phyloP scores from a whole-genome alignment of 1,140 invertebrate species.

The Apis florea region DNA sequence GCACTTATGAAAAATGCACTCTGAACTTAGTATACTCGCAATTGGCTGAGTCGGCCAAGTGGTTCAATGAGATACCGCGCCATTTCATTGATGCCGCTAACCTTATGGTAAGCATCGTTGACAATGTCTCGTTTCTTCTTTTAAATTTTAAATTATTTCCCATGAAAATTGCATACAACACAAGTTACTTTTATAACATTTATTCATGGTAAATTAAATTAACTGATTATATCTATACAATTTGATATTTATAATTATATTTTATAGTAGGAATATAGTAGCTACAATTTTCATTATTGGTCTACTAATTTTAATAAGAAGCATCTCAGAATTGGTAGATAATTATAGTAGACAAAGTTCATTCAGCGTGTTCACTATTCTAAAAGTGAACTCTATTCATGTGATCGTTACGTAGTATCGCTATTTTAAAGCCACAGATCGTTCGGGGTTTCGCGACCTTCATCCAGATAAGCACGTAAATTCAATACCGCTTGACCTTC shows the following conservation, averaged over 20 bases:
- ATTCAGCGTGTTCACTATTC: constrained; percentile 34
- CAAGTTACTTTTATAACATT: too few species aligned
- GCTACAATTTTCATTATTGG: not conserved
- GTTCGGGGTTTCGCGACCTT: constrained; percentile 31
- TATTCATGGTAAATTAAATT: not conserved
- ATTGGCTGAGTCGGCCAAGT: constrained; percentile 26
- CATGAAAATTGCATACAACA: not conserved
- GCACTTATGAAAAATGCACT: constrained; percentile 12
- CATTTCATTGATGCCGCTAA: constrained; percentile 39
- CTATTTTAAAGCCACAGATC: constrained; percentile 40
- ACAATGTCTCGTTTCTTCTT: not conserved
- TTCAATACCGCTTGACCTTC: constrained; percentile 19
- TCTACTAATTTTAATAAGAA: not conserved
- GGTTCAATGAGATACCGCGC: constrained; percentile 29
- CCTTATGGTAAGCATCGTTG: not conserved
- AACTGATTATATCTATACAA: not conserved
- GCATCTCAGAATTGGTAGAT: not conserved
- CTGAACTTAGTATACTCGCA: constrained; percentile 5
- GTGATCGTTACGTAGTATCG: constrained; percentile 40
- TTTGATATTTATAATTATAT: too few species aligned
- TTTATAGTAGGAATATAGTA: too few species aligned
- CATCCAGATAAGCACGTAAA: constrained; percentile 25
- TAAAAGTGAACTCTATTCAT: constrained; percentile 47
- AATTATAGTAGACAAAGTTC: constrained; percentile 1
- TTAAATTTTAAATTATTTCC: constrained; percentile 1